phyloP scores from a whole-genome alignment of 2,888 invertebrate genomes.

The Megaustenia siamemsis region DNA sequence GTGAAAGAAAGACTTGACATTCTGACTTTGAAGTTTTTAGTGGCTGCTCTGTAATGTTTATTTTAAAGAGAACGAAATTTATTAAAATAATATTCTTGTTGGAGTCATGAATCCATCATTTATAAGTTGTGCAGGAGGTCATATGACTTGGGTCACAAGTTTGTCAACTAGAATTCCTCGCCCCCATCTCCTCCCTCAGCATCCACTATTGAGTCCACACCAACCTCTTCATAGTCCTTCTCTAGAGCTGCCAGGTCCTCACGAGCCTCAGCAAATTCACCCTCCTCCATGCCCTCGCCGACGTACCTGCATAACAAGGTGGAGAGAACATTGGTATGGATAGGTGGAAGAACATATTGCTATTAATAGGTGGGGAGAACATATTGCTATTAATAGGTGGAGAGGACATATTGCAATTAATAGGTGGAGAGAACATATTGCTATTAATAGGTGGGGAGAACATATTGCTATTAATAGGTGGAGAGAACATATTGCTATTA shows the following conservation, averaged over 20 bases:
- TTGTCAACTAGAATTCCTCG: background rate
- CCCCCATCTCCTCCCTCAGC: constrained; percentile 15
- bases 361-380: background rate
- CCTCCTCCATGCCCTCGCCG: constrained; percentile 70
- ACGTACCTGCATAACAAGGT: constrained; percentile 71
- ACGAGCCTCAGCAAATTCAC: constrained; percentile 72
- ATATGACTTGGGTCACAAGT: too few relatives aligned
- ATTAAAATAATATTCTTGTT: too few relatives aligned
- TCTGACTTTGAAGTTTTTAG: too few relatives aligned
- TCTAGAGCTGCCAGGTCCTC: constrained; percentile 73
- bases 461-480: background rate
- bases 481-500: too few relatives aligned
- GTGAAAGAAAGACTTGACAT: too few relatives aligned
- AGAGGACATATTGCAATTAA: too few relatives aligned
- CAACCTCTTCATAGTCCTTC: constrained; percentile 63
- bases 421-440: too few relatives aligned
- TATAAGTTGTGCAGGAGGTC: background rate
- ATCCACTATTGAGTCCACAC: constrained; percentile 9
- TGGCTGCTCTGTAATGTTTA: too few relatives aligned
- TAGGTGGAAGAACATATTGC: too few relatives aligned
- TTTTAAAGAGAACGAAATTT: too few relatives aligned
- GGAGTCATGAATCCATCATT: too few relatives aligned
- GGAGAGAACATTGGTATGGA: background rate
- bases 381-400: background rate
- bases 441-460: background rate